Percentiles rank a stretch among this genome's conserved stretches.
These are phyloP conservation scores for Epizoanthus scotinus DNA, from an alignment of 92 coral and sea anemone species.

Conservation along the genomic window DNA sequence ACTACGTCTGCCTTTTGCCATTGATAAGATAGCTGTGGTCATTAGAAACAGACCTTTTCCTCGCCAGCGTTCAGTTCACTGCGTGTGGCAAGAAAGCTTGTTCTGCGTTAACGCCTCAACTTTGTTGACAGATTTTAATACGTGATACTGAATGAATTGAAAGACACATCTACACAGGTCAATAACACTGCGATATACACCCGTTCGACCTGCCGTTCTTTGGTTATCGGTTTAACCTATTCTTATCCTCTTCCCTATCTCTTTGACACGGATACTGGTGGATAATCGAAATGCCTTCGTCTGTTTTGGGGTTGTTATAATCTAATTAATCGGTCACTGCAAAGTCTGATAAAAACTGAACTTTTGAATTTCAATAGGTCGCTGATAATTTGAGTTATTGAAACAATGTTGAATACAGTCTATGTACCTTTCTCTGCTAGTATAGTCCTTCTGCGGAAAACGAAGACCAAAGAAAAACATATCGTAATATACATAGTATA, in stretches of 20 bases:
- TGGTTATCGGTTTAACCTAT: neutral
- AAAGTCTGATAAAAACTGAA: slow-evolving; percentile 7
- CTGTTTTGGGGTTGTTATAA: slow-evolving; percentile 15
- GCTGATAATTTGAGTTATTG: slow-evolving; percentile 10
- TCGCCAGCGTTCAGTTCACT: neutral
- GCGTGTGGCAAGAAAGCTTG: slow-evolving; percentile 30
- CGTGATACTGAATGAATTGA: slow-evolving; percentile 32
- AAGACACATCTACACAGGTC: neutral
- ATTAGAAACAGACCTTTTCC: neutral
- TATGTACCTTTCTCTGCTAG: neutral
- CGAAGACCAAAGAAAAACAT: too few relatives aligned
- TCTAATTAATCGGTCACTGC: neutral
- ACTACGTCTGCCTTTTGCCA: neutral
- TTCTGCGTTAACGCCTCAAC: slow-evolving; percentile 30
- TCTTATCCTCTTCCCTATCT: slow-evolving; percentile 26
- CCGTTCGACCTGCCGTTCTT: neutral
- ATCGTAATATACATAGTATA: too few relatives aligned
- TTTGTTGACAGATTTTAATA: slow-evolving; percentile 37
- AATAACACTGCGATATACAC: neutral
- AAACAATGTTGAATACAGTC: neutral
- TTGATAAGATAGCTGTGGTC: neutral
- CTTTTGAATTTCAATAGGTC: neutral
- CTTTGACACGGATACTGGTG: slow-evolving; percentile 33
- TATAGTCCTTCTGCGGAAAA: neutral
- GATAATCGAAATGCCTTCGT: slow-evolving; percentile 14